Conservation (phyloP, 2,888 invertebrate species). For the Slavum lentiscoides region DNA sequence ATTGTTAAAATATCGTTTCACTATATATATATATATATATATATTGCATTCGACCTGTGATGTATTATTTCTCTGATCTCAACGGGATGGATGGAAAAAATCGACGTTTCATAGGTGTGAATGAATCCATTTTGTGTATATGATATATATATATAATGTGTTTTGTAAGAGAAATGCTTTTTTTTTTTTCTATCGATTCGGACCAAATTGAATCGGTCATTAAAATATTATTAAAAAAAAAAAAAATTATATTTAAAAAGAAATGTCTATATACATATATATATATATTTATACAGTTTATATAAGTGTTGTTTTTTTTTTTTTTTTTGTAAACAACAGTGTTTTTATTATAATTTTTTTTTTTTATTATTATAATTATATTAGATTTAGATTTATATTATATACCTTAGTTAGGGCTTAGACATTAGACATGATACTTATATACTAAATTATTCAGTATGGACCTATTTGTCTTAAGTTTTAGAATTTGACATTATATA, state of each 20-base stretch:
- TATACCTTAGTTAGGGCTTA: neutral
- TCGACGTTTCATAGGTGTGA: slow-evolving; percentile 20
- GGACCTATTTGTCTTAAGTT: slow-evolving; percentile 43
- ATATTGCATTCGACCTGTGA: slow-evolving; percentile 34
- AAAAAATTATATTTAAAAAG: neutral
- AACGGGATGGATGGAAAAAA: slow-evolving; percentile 25
- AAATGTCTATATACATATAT: slow-evolving; percentile 20
- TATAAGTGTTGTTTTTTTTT: neutral
- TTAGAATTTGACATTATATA: slow-evolving; percentile 30
- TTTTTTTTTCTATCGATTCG: slow-evolving; percentile 41
- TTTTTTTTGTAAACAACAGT: slow-evolving; percentile 40
- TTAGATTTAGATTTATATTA: slow-evolving; percentile 9
- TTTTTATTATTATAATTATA: slow-evolving; percentile 16
- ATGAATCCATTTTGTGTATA: slow-evolving; percentile 36
- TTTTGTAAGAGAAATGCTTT: slow-evolving; percentile 40
- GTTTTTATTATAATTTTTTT: slow-evolving; percentile 25
- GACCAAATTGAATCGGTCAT: slow-evolving; percentile 17
- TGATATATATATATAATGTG: slow-evolving; percentile 18
- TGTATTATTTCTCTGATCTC: slow-evolving; percentile 53
- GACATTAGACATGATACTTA: slow-evolving; percentile 26
- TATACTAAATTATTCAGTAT: slow-evolving; percentile 3
- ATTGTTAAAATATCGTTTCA: slow-evolving; percentile 37
- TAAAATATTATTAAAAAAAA: neutral
- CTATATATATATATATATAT: neutral
- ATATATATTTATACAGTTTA: slow-evolving; percentile 41